These are phyloP conservation scores for Acyrthosiphon pisum DNA, from an alignment of 1,140 invertebrate genomes.

Conservation along the genomic window DNA sequence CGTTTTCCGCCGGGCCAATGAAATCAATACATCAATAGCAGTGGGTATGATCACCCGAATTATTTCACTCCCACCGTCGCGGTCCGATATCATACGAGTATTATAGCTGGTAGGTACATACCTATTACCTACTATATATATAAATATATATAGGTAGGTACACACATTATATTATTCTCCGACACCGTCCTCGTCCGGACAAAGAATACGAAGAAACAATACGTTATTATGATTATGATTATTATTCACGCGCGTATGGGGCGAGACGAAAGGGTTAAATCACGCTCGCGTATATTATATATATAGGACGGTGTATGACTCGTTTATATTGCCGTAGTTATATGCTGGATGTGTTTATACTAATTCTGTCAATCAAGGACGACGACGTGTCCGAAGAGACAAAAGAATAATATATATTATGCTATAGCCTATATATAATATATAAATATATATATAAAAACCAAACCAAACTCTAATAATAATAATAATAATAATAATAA, in stretches of 20 bases:
- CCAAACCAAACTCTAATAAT: neutral
- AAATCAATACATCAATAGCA: conserved; percentile 27
- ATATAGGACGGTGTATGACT: neutral
- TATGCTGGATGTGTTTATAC: conserved; percentile 5
- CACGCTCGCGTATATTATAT: neutral
- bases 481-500: neutral
- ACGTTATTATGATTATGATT: conserved; percentile 27
- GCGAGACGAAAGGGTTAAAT: neutral
- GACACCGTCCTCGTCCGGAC: conserved; percentile 11
- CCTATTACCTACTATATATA: neutral
- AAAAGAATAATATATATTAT: conserved; percentile 30
- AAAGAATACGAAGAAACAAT: conserved; percentile 34
- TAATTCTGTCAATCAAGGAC: conserved; percentile 45
- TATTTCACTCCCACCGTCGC: conserved; percentile 45
- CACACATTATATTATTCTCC: neutral
- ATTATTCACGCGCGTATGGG: conserved; percentile 14
- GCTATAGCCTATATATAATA: neutral
- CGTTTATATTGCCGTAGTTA: neutral
- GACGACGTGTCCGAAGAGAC: neutral
- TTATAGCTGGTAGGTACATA: neutral
- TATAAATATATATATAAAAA: neutral
- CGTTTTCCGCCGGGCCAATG: conserved; percentile 31
- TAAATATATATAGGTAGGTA: neutral
- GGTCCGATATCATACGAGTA: neutral
- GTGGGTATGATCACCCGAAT: conserved; percentile 51